Percentiles rank a stretch among this genome's conserved stretches.
Evolutionary conservation across 1,140 invertebrate genomes (phyloP).

Genomic region (Solenopsis fugax): DNA sequence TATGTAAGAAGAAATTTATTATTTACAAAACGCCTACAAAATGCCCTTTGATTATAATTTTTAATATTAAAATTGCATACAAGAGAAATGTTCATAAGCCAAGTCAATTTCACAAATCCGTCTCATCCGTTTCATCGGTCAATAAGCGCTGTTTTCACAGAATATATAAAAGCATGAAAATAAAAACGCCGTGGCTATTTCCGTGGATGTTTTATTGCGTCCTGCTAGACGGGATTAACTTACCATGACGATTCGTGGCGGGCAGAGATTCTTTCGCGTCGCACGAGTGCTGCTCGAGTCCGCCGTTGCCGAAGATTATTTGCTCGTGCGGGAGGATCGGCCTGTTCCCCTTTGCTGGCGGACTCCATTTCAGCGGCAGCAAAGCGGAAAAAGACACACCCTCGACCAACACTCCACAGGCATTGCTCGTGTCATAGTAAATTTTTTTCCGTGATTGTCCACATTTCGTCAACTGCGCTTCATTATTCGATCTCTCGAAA

Average conservation of each 20-base stretch:
- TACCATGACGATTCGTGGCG: slow-evolving; percentile 41
- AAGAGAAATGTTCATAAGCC: background rate
- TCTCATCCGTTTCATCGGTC: background rate
- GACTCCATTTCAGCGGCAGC: slow-evolving; percentile 81
- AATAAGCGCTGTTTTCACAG: background rate
- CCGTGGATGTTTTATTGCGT: background rate
- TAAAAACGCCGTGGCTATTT: background rate
- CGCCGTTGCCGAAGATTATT: slow-evolving; percentile 68
- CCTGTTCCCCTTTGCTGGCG: slow-evolving; percentile 84
- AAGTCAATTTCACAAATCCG: background rate
- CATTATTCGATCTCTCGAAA: background rate
- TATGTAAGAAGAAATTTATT: too few species aligned
- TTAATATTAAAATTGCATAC: slow-evolving; percentile 4
- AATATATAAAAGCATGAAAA: slow-evolving; percentile 11
- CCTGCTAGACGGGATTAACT: slow-evolving; percentile 35
- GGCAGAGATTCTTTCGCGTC: slow-evolving; percentile 1
- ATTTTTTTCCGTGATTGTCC: background rate
- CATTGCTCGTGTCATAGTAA: background rate
- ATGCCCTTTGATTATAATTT: background rate
- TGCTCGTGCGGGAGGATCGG: slow-evolving; percentile 79
- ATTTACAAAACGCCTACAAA: background rate
- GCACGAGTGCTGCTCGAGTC: background rate
- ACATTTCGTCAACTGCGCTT: background rate
- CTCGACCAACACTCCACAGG: slow-evolving; percentile 76
- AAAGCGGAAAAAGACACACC: slow-evolving; percentile 84